These are phyloP conservation scores for Conus betulinus DNA, from an alignment of 1,140 invertebrate genomes.

Conservation along the genomic window DNA sequence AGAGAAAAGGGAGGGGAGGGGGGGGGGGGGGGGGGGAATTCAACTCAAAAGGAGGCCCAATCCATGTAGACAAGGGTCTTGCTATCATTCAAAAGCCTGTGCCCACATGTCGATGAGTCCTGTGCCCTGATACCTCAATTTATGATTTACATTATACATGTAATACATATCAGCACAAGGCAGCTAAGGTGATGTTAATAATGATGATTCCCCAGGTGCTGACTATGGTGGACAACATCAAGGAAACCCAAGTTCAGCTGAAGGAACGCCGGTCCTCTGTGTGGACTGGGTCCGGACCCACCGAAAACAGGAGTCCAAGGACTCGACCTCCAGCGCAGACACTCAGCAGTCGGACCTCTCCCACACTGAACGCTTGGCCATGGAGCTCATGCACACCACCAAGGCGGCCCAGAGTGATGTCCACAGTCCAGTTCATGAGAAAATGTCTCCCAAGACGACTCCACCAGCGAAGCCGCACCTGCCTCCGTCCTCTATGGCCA, in stretches of 20 bases:
- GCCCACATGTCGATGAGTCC: too few species aligned
- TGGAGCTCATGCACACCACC: slow-evolving; percentile 14
- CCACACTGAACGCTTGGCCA: slow-evolving; percentile 34
- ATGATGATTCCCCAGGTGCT: slow-evolving; percentile 84
- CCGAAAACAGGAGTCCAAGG: slow-evolving; percentile 72
- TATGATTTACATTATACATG: too few species aligned
- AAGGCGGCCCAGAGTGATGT: background rate
- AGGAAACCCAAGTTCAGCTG: slow-evolving; percentile 93
- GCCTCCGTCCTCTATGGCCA: slow-evolving; percentile 41
- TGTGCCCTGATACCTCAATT: too few species aligned
- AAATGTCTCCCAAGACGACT: slow-evolving; percentile 33
- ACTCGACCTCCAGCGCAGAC: slow-evolving; percentile 71
- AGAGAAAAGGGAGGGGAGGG: too few species aligned
- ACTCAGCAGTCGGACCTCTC: slow-evolving; percentile 70
- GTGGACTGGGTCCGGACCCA: slow-evolving; percentile 67
- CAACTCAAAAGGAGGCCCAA: too few species aligned
- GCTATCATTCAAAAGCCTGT: too few species aligned
- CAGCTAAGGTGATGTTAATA: background rate
- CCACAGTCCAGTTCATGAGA: slow-evolving; percentile 6
- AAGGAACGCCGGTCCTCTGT: slow-evolving; percentile 70
- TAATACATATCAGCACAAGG: too few species aligned
- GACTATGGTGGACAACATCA: slow-evolving; percentile 98
- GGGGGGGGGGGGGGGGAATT: too few species aligned
- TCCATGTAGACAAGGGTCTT: too few species aligned
- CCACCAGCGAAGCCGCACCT: slow-evolving; percentile 28